Evolutionary conservation across 1,140 invertebrate genomes (phyloP), one percentile per base, ranked within the genome.

Genomic region (Contarinia nasturtii): DNA sequence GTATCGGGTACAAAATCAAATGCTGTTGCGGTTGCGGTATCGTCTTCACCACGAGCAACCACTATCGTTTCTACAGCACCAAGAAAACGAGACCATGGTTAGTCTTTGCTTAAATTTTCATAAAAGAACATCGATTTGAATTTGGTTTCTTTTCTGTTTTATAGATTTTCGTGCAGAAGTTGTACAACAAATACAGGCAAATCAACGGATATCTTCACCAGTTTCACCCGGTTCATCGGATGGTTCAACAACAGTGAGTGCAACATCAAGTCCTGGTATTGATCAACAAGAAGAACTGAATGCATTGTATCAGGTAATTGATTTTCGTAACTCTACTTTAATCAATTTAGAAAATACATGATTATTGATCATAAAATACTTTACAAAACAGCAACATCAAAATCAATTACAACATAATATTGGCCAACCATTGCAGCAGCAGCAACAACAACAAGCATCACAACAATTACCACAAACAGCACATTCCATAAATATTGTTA

Each of bases 191-290:
- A 63, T 43, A 66, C 63, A 27, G 70, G 69, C 47, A 66, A 71
- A 46, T 72, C 70, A 62, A 65, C 71, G 53, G 42, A 61, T 60
- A 22, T 56, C 54, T 1, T 61, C 60, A 17, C 37, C 38, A 49
- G 51, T 54, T 53, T 49, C 46, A 56, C 58, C 60, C 10, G 60
- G 57, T 12, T 64, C 59, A 7, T 65, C 65, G 17, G 66, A 67
- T 42, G 80, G 81, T n/a, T 82, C 79, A 0, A 82, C 80, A 0
- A 84, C 81, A 1, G 75, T 83, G 1, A 83, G 80, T 1, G 80
- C 80, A 0, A 82, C 80, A n/a, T 81, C 79, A 0, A 81, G 79
- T 33, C 79, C 80, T 2, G 78, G 72, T 5, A 65, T 76, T 21
- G 76, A 78, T 34, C 80, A 82, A 50, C 70, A 71, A 41, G 63